Percentiles rank a stretch among this genome's conserved stretches.
Conservation (phyloP, 2,888 invertebrate species). For the Machimus rusticus region DNA sequence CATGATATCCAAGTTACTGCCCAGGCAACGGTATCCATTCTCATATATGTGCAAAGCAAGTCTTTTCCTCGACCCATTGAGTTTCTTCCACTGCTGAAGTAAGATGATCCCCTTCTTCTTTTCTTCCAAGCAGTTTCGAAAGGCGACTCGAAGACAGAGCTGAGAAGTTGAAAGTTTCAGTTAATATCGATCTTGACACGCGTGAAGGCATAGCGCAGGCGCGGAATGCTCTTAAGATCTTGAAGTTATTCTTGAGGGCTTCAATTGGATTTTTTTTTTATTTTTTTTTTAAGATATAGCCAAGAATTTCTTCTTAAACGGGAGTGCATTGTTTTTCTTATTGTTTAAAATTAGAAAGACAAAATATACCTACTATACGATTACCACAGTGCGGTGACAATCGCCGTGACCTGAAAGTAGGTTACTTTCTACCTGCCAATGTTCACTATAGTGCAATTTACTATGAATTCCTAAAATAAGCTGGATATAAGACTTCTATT, state of each 20-base stretch:
- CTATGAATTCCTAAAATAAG: not conserved
- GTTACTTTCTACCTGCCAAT: not conserved
- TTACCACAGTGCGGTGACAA: not conserved
- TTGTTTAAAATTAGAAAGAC: not conserved
- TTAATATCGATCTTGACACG: not conserved
- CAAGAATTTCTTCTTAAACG: not conserved
- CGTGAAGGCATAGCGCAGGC: not conserved
- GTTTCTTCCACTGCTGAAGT: not conserved
- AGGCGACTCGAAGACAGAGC: not conserved
- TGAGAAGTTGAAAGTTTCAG: not conserved
- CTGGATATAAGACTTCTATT: not conserved
- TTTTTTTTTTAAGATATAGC: not conserved
- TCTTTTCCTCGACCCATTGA: not conserved
- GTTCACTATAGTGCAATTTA: not conserved
- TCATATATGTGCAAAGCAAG: not conserved
- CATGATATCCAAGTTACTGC: not conserved
- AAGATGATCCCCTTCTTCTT: not conserved
- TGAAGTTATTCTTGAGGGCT: not conserved
- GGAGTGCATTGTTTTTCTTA: not conserved
- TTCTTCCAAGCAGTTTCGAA: not conserved
- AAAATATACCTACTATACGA: not conserved
- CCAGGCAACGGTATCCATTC: not conserved
- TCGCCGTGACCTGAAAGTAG: not conserved
- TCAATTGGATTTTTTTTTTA: not conserved
- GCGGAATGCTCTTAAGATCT: not conserved